These are phyloP conservation scores for Volucella zonaria DNA, from an alignment of 2,888 invertebrate species.

Conservation along the genomic window DNA sequence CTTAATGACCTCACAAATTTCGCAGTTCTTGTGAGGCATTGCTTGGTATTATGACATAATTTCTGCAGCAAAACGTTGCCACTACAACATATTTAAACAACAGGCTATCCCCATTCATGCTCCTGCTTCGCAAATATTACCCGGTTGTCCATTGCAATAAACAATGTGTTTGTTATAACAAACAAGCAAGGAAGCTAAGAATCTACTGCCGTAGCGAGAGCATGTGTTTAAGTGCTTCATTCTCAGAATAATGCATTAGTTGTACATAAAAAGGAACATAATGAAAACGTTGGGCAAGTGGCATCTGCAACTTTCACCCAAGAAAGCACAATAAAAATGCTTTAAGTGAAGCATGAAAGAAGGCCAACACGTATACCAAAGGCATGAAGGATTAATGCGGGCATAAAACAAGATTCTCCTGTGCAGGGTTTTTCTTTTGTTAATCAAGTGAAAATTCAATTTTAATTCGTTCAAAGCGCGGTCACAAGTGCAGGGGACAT, in stretches of 20 bases:
- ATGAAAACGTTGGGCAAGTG: slow-evolving; percentile 60
- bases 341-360: slow-evolving; percentile 36
- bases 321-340: slow-evolving; percentile 57
- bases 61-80: slow-evolving; percentile 38
- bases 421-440: slow-evolving; percentile 34
- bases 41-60: slow-evolving; percentile 34
- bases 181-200: slow-evolving; percentile 40
- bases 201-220: slow-evolving; percentile 49
- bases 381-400: slow-evolving; percentile 53
- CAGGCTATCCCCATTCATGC: slow-evolving; percentile 26
- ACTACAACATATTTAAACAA: slow-evolving; percentile 46
- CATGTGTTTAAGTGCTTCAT: slow-evolving; percentile 66
- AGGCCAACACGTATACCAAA: slow-evolving; percentile 48
- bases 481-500: slow-evolving; percentile 30
- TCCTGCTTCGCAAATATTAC: slow-evolving; percentile 43
- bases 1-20: slow-evolving; percentile 20
- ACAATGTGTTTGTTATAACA: slow-evolving; percentile 60
- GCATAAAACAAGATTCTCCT: slow-evolving; percentile 25
- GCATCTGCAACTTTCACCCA: slow-evolving; percentile 66
- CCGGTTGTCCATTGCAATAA: slow-evolving; percentile 51
- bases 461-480: slow-evolving; percentile 35
- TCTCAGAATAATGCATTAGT: slow-evolving; percentile 68
- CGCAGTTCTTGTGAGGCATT: background rate
- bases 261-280: slow-evolving; percentile 55
- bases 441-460: slow-evolving; percentile 51